Percentiles rank a stretch among this genome's conserved stretches.
phyloP scores from a whole-genome alignment of 2,888 invertebrate species.

The Timandra comae region DNA sequence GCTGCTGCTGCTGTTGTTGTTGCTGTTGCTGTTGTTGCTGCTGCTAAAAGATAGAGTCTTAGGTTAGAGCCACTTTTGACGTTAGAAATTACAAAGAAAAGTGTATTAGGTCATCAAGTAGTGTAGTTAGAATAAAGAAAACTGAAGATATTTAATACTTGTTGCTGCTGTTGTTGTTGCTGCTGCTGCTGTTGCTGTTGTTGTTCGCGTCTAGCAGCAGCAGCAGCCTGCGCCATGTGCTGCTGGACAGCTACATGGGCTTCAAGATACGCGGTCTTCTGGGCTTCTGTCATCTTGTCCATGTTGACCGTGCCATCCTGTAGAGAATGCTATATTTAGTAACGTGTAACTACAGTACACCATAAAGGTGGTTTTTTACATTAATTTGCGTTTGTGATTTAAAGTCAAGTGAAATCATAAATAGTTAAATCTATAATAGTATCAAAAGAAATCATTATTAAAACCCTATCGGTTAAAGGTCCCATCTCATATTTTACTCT shows the following conservation, averaged over 20 bases:
- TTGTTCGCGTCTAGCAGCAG: conserved; percentile 68
- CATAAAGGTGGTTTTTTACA: too few species aligned
- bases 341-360: too few species aligned
- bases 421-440: too few species aligned
- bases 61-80: too few species aligned
- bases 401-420: too few species aligned
- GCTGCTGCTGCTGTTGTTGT: conserved; percentile 32
- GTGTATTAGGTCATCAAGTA: conserved; percentile 30
- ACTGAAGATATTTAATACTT: too few species aligned
- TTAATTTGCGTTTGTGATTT: too few species aligned
- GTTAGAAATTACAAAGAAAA: too few species aligned
- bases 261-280: conserved; percentile 84
- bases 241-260: conserved; percentile 86
- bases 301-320: conserved; percentile 83
- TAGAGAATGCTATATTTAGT: conserved; percentile 1
- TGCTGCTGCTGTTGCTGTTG: conserved; percentile 64
- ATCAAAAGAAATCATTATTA: too few species aligned
- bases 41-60: too few species aligned
- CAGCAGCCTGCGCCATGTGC: conserved; percentile 85
- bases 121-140: conserved; percentile 18
- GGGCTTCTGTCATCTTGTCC: conserved; percentile 86
- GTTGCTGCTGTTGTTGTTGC: conserved; percentile 27
- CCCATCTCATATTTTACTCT: too few species aligned
- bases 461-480: too few species aligned
- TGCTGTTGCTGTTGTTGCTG: conserved; percentile 47